Conservation (phyloP, 2,113 vertebrate genomes). For the Rhinoptilus africanus region DNA sequence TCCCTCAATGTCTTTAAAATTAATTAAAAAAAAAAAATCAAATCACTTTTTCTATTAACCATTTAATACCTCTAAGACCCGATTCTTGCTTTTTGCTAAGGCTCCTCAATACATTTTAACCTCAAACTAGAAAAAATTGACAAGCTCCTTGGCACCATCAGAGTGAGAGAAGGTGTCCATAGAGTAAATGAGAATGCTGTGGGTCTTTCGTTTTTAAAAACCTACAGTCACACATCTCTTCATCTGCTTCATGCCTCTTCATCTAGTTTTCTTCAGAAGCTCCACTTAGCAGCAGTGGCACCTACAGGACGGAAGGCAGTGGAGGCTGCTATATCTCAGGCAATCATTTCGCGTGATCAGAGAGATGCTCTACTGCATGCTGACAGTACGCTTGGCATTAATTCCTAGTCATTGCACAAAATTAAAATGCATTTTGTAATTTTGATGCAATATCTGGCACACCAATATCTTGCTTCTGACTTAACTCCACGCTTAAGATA, state of each 20-base stretch:
- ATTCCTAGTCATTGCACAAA: conserved; percentile 57
- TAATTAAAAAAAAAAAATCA: not conserved
- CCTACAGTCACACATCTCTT: not conserved
- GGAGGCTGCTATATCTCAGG: conserved; percentile 21
- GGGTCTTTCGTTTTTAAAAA: conserved; percentile 22
- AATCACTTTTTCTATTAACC: not conserved
- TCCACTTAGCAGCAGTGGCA: conserved; percentile 65
- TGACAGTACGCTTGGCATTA: conserved; percentile 61
- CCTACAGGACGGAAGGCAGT: conserved; percentile 60
- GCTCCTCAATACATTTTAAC: not conserved
- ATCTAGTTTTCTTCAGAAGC: conserved; percentile 36
- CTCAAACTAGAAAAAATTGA: not conserved
- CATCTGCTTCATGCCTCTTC: not conserved
- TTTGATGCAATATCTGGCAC: conserved; percentile 66
- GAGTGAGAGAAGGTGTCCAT: not conserved
- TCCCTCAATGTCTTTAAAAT: not conserved
- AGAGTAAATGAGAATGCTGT: not conserved
- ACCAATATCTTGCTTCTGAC: conserved; percentile 47
- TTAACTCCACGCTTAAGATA: conserved; percentile 43
- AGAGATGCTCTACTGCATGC: conserved; percentile 43
- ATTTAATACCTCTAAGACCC: not conserved
- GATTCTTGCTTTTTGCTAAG: not conserved
- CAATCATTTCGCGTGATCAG: conserved; percentile 36
- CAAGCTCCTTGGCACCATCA: not conserved
- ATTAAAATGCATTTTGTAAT: conserved; percentile 69